Percentiles rank a stretch among this genome's conserved stretches.
Evolutionary conservation across 2,113 vertebrate species (phyloP).

Genomic region (Scatophagus argus): DNA sequence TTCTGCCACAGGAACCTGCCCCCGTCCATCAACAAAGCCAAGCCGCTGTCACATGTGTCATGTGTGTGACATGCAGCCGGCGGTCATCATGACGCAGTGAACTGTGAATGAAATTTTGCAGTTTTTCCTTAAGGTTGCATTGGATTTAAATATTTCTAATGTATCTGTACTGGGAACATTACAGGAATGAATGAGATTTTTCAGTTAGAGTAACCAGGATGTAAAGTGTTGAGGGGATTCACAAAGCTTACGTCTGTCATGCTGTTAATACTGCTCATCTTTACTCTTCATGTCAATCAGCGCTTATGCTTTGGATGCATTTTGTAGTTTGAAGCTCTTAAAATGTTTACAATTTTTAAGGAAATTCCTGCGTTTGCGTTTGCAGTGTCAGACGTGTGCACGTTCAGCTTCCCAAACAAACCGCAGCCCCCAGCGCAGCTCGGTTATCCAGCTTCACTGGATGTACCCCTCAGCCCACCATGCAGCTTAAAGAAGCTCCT

Average conservation of each 20-base stretch:
- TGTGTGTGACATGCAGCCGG: not conserved
- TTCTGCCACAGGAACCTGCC: slow-evolving; percentile 3
- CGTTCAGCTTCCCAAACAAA: not conserved
- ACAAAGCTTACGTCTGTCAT: not conserved
- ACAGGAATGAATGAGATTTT: no score
- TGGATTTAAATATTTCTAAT: not conserved
- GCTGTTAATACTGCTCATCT: not conserved
- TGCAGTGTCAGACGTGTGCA: not conserved
- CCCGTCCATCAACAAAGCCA: slow-evolving; percentile 30
- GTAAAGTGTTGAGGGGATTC: not conserved
- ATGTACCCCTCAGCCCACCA: not conserved
- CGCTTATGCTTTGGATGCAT: not conserved
- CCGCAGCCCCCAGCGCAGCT: not conserved
- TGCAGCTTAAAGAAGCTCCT: slow-evolving; percentile 29
- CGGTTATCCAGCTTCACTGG: not conserved
- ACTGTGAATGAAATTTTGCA: not conserved
- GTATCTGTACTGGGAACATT: no score
- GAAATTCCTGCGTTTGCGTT: not conserved
- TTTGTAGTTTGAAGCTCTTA: not conserved
- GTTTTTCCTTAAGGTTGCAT: not conserved
- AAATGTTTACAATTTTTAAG: not conserved
- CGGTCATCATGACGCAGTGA: not conserved
- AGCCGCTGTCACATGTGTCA: slow-evolving; percentile 58
- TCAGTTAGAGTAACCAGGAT: not conserved
- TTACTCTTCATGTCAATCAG: not conserved